Conservation (phyloP, 2,113 vertebrate species). For the Zosterops lateralis region DNA sequence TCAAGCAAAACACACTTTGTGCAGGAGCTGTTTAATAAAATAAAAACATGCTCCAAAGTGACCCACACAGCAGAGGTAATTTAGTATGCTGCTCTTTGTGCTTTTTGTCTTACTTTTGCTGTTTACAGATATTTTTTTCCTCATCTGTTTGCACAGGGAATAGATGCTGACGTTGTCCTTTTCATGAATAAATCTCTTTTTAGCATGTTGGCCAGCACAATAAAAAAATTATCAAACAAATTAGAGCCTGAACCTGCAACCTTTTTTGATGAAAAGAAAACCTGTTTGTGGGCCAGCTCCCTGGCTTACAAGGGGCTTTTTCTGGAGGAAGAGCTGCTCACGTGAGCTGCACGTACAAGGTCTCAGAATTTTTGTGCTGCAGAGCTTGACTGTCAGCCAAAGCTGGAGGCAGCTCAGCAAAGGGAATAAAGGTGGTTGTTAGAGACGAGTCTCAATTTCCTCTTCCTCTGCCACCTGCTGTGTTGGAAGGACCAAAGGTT, state of each 20-base stretch:
- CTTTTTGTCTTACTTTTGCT: conserved; percentile 31
- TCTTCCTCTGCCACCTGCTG: neutral
- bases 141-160: conserved; percentile 42
- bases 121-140: conserved; percentile 9
- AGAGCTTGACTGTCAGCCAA: conserved; percentile 31
- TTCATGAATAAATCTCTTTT: conserved; percentile 51
- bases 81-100: conserved; percentile 49
- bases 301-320: neutral
- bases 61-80: conserved; percentile 57
- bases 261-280: conserved; percentile 20
- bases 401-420: neutral
- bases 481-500: neutral
- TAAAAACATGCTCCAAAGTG: conserved; percentile 57
- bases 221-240: conserved; percentile 49
- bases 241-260: conserved; percentile 26
- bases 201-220: conserved; percentile 44
- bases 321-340: conserved; percentile 6
- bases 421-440: conserved; percentile 1
- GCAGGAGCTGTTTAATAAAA: conserved; percentile 56
- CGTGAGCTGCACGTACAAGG: neutral
- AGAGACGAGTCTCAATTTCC: neutral
- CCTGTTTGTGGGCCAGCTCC: neutral
- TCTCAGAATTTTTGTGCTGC: conserved; percentile 20
- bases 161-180: conserved; percentile 50
- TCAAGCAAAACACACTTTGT: conserved; percentile 8